phyloP scores from a whole-genome alignment of 1,140 invertebrate species.

The Pseudobourletiella spinata region DNA sequence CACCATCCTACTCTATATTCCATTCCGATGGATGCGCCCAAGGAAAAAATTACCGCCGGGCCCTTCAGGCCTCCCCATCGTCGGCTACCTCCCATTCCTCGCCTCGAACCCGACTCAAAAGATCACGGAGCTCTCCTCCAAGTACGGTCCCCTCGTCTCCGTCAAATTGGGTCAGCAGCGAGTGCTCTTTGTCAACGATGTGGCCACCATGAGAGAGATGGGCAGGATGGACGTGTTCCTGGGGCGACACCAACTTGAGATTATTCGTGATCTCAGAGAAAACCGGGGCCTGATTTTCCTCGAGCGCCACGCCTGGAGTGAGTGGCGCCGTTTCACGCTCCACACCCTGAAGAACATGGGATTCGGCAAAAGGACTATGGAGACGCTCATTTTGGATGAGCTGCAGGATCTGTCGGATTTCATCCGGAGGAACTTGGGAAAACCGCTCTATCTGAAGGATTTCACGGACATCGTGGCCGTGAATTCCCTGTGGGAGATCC shows the following conservation, averaged over 20 bases:
- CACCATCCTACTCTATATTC: no score
- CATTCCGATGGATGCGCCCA: no score
- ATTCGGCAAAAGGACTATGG: constrained; percentile 66
- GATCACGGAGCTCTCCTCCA: constrained; percentile 22
- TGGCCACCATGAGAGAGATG: constrained; percentile 21
- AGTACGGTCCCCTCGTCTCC: constrained; percentile 22
- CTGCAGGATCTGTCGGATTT: constrained; percentile 38
- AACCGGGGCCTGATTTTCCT: constrained; percentile 53
- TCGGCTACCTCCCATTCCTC: constrained; percentile 34
- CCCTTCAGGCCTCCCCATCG: constrained; percentile 21
- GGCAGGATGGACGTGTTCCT: constrained; percentile 25
- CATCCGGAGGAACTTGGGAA: constrained; percentile 12
- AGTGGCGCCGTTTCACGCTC: constrained; percentile 60
- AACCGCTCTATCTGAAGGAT: constrained; percentile 24
- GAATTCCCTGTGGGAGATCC: constrained; percentile 77
- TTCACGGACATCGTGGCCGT: constrained; percentile 46
- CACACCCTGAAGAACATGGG: constrained; percentile 64
- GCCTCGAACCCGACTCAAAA: constrained; percentile 22
- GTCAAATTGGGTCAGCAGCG: constrained; percentile 18
- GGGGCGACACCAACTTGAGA: constrained; percentile 24
- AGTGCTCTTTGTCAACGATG: constrained; percentile 32
- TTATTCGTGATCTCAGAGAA: constrained; percentile 19
- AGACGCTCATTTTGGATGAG: constrained; percentile 58
- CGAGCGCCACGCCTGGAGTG: constrained; percentile 56
- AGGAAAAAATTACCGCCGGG: constrained; percentile 24